These are phyloP conservation scores for Platysternon megacephalum DNA, from an alignment of 2,113 vertebrate genomes.

Conservation along the genomic window DNA sequence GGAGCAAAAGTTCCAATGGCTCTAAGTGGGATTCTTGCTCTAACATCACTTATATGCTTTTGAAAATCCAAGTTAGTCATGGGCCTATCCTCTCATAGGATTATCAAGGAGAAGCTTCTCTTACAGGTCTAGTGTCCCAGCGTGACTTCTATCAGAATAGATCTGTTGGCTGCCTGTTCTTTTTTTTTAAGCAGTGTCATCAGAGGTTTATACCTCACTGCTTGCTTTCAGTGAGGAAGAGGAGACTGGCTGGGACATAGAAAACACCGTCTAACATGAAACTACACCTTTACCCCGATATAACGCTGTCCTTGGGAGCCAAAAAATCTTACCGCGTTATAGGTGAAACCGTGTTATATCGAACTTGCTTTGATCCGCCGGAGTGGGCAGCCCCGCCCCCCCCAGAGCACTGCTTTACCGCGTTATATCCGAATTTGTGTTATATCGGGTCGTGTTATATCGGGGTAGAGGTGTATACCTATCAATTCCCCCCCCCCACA, in stretches of 20 bases:
- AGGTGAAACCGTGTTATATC: too few relatives aligned
- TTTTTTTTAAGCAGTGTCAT: neutral
- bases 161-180: neutral
- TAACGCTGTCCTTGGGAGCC: too few relatives aligned
- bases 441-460: too few relatives aligned
- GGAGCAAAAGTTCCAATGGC: neutral
- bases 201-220: neutral
- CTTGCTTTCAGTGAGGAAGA: neutral
- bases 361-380: too few relatives aligned
- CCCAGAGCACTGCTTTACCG: too few relatives aligned
- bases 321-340: too few relatives aligned
- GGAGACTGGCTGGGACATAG: neutral
- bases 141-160: neutral
- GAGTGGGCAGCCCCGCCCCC: too few relatives aligned
- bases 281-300: neutral
- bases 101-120: neutral
- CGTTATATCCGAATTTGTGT: too few relatives aligned
- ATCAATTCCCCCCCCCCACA: accelerated
- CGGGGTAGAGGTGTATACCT: too few relatives aligned
- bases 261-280: neutral
- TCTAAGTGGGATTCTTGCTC: neutral
- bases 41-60: neutral
- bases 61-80: neutral
- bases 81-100: accelerated
- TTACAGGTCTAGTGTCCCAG: neutral